Percentiles rank a stretch among this genome's conserved stretches.
Evolutionary conservation across 30 jellyfish, hydroid and myxozoan species (phyloP).

Genomic region (Aurelia coerulea): DNA sequence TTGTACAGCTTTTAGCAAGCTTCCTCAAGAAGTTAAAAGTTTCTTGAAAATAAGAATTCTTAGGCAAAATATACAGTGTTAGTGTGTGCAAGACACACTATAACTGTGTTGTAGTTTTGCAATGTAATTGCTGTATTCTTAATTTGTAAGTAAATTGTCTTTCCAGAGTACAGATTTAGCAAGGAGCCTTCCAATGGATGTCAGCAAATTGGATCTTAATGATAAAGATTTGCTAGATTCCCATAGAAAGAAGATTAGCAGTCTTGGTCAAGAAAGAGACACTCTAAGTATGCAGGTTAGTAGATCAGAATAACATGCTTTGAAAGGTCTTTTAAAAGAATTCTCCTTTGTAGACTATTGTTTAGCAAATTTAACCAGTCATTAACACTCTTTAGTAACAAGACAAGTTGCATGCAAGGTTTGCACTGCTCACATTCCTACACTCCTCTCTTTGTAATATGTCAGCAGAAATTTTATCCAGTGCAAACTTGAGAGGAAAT

Average conservation of each 20-base stretch:
- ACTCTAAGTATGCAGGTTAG: conserved; percentile 73
- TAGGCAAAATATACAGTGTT: too few relatives aligned
- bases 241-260: conserved; percentile 27
- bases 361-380: not conserved
- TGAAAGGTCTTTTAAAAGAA: not conserved
- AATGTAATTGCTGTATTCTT: too few relatives aligned
- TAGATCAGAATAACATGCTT: not conserved
- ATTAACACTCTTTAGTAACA: not conserved
- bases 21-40: too few relatives aligned
- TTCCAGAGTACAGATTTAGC: conserved; percentile 18
- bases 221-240: conserved; percentile 30
- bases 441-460: too few relatives aligned
- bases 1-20: too few relatives aligned
- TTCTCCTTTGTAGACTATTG: not conserved
- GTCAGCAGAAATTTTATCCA: too few relatives aligned
- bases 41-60: too few relatives aligned
- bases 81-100: too few relatives aligned
- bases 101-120: too few relatives aligned
- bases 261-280: conserved; percentile 72
- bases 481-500: too few relatives aligned
- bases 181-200: not conserved
- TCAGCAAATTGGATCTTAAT: conserved; percentile 1
- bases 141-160: not conserved
- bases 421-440: too few relatives aligned
- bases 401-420: too few relatives aligned